Evolutionary conservation across 2,888 invertebrate genomes (phyloP).

Genomic region (Cheilosia scutellata): DNA sequence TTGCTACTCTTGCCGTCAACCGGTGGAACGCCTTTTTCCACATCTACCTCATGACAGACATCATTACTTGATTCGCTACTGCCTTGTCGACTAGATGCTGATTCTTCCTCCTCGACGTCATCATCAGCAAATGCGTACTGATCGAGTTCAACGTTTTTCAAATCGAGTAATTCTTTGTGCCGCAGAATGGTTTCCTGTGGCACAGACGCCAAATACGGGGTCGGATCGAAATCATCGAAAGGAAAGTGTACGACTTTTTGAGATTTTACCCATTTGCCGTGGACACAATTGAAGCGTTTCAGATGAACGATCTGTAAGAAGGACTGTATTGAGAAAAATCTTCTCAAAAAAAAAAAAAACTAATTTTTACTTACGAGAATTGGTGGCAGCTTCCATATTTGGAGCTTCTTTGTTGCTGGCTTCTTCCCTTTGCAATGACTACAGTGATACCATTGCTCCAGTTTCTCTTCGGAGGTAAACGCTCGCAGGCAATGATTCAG

Average conservation of each 20-base stretch:
- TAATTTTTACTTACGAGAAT: conserved; percentile 87
- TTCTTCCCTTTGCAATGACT: conserved; percentile 92
- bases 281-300: conserved; percentile 95
- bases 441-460: conserved; percentile 95
- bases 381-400: conserved; percentile 96
- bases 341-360: neutral
- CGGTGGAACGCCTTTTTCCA: neutral
- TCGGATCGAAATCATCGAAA: conserved; percentile 93
- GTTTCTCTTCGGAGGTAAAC: conserved; percentile 93
- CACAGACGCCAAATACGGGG: conserved; percentile 92
- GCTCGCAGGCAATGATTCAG: conserved; percentile 93
- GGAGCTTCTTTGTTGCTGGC: conserved; percentile 94
- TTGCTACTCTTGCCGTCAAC: conserved; percentile 20
- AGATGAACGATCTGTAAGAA: conserved; percentile 92
- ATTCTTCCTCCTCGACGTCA: conserved; percentile 56
- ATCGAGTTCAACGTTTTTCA: conserved; percentile 79
- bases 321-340: neutral
- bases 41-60: conserved; percentile 22
- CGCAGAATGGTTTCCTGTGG: conserved; percentile 90
- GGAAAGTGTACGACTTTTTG: conserved; percentile 97
- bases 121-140: conserved; percentile 74
- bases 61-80: conserved; percentile 72
- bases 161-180: conserved; percentile 86
- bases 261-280: conserved; percentile 97
- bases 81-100: conserved; percentile 43